phyloP scores from a whole-genome alignment of 2,888 invertebrate species.

The Apotomis betuletana region DNA sequence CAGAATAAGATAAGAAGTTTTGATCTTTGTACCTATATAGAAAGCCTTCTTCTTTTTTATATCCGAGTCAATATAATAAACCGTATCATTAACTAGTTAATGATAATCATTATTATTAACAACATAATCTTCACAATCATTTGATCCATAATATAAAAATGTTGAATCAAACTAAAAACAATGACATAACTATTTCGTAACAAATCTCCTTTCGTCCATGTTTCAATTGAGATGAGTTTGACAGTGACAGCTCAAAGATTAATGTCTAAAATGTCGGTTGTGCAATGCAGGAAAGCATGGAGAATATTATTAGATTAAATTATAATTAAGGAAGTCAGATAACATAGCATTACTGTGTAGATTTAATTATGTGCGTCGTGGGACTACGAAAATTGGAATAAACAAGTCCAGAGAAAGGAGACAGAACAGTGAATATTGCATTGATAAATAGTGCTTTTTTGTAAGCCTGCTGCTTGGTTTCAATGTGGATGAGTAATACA shows the following conservation, averaged over 20 bases:
- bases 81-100: background rate
- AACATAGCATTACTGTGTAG: background rate
- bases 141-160: background rate
- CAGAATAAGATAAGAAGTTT: no score
- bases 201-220: slow-evolving; percentile 31
- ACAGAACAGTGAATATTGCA: no score
- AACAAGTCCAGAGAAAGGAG: no score
- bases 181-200: slow-evolving; percentile 38
- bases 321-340: slow-evolving; percentile 32
- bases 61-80: background rate
- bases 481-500: no score
- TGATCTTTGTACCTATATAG: background rate
- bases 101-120: background rate
- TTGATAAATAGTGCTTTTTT: no score
- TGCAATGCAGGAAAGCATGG: slow-evolving; percentile 26
- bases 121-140: background rate
- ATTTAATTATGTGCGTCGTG: background rate
- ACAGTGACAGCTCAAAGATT: slow-evolving; percentile 37
- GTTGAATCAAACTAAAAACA: slow-evolving; percentile 8
- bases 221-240: slow-evolving; percentile 33
- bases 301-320: slow-evolving; percentile 17
- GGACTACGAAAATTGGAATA: no score
- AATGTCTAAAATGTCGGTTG: slow-evolving; percentile 14
- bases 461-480: no score
- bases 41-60: background rate